Conservation (phyloP, 2,888 invertebrate species). For the Drosophila nigricruria region DNA sequence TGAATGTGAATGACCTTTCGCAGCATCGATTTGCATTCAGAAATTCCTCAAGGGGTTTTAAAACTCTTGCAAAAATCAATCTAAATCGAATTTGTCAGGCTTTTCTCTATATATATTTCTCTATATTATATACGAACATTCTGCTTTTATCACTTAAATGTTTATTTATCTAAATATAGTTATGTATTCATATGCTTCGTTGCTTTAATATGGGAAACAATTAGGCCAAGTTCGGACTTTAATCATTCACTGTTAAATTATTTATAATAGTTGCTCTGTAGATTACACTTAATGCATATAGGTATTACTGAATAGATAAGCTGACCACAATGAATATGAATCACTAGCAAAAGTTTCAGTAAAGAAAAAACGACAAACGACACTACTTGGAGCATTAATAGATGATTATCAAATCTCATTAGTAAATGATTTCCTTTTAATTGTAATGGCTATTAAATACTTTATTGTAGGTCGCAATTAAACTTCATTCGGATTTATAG, state of each 20-base stretch:
- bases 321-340: conserved; percentile 2
- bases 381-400: neutral
- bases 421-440: neutral
- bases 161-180: conserved; percentile 7
- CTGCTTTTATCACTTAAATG: neutral
- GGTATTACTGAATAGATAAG: conserved; percentile 6
- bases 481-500: neutral
- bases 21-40: too few species aligned
- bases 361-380: neutral
- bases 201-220: neutral
- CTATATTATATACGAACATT: neutral
- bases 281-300: conserved; percentile 3
- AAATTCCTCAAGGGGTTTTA: too few species aligned
- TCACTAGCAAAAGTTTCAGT: neutral
- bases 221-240: neutral
- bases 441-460: neutral
- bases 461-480: neutral
- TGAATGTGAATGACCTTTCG: too few species aligned
- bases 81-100: neutral
- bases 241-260: conserved; percentile 4
- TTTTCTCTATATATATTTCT: too few species aligned
- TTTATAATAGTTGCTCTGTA: neutral
- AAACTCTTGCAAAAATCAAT: too few species aligned
- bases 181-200: neutral
- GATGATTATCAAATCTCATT: neutral